Evolutionary conservation across 2,888 invertebrate genomes (phyloP).

Genomic region (Exephanes ischioxanthus): DNA sequence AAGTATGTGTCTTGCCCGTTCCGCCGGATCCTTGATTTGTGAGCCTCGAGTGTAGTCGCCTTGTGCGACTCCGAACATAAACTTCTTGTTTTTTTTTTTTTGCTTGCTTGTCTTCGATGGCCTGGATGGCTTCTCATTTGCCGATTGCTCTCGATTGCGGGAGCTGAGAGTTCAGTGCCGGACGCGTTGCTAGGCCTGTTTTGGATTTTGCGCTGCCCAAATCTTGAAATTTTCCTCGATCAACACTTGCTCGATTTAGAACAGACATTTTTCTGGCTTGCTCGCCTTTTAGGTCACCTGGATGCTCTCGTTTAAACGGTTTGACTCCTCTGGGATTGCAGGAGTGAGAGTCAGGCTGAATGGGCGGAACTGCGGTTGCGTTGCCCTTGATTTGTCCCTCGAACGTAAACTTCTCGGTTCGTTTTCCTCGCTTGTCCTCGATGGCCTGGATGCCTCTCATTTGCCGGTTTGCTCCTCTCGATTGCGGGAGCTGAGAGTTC

Average conservation of each 20-base stretch:
- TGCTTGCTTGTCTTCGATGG: constrained; percentile 45
- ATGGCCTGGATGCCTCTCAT: constrained; percentile 46
- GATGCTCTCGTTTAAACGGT: constrained; percentile 1
- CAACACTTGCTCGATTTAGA: background rate
- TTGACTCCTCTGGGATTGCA: constrained; percentile 27
- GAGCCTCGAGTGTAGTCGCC: constrained; percentile 24
- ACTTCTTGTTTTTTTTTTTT: constrained; percentile 38
- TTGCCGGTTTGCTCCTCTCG: constrained; percentile 26
- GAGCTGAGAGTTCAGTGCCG: constrained; percentile 28
- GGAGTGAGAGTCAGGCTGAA: constrained; percentile 52
- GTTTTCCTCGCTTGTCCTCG: constrained; percentile 44
- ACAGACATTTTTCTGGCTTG: constrained; percentile 23
- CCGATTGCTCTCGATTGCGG: constrained; percentile 8
- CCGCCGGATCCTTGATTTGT: constrained; percentile 46
- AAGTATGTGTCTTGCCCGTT: background rate
- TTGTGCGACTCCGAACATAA: constrained; percentile 34
- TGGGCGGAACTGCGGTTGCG: constrained; percentile 27
- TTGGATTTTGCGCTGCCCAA: constrained; percentile 17
- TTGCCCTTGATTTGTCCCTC: constrained; percentile 24
- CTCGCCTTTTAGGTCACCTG: constrained; percentile 4
- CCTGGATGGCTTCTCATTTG: constrained; percentile 43
- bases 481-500: constrained; percentile 26
- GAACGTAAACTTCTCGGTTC: constrained; percentile 39
- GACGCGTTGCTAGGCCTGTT: constrained; percentile 8
- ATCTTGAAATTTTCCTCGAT: constrained; percentile 23